Percentiles rank a stretch among this genome's conserved stretches.
phyloP scores from a whole-genome alignment of 2,113 vertebrate genomes.

The Cygnus atratus region DNA sequence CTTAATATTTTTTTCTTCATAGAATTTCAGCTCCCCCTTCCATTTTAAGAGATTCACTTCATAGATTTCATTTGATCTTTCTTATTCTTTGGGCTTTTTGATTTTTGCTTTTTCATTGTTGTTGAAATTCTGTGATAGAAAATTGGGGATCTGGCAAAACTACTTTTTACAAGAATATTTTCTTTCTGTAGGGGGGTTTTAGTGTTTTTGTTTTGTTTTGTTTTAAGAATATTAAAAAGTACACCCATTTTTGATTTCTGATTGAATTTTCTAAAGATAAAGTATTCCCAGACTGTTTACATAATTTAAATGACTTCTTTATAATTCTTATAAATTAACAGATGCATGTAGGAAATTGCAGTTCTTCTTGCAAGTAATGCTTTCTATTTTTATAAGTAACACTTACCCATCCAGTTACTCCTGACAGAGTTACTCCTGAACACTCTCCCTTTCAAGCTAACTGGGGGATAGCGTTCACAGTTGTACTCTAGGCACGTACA shows the following conservation, averaged over 20 bases:
- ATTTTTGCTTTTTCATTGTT: background rate
- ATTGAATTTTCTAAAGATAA: background rate
- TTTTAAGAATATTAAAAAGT: background rate
- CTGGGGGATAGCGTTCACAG: background rate
- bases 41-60: background rate
- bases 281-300: background rate
- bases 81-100: background rate
- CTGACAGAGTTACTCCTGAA: background rate
- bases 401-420: background rate
- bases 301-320: background rate
- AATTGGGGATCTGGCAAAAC: slow-evolving; percentile 17
- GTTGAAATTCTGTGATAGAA: slow-evolving; percentile 22
- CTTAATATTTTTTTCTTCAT: background rate
- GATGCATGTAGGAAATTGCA: background rate
- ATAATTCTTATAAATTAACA: background rate
- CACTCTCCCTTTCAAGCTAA: background rate
- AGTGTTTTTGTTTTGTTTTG: background rate
- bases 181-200: background rate
- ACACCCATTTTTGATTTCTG: background rate
- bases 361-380: background rate
- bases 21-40: slow-evolving; percentile 3
- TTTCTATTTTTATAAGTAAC: background rate
- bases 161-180: background rate
- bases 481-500: background rate
- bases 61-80: slow-evolving; percentile 15